Evolutionary conservation across 2,888 invertebrate genomes (phyloP), one percentile per base, ranked within the genome.

Genomic region (Galerucella calmariensis): DNA sequence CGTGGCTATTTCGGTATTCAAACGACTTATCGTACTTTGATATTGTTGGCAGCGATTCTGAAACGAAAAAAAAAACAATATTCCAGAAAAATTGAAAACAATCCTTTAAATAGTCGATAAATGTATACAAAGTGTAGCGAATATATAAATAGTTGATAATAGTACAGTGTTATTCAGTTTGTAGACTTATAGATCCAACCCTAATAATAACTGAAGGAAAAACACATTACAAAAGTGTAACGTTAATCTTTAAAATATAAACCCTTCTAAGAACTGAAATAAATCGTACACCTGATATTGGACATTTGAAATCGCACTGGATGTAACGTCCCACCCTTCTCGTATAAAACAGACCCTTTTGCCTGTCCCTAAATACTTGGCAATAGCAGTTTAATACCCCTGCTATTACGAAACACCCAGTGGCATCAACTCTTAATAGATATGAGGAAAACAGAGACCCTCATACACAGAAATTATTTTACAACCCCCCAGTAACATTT

Each of bases 1-100:
- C 69, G 92, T 89, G 82, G 92, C 91, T 88, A 93, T 92, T 87
- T 94, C 94, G 75, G 91, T 88, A 80, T 91, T 91, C 83, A 94
- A 88, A 77, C 92, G 90, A 71, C 91, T 88, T 81, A 94, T 89
- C 79, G 93, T 92, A 80, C 89, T 89, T 85, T 93, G 93, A 87
- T 93, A 93, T 86, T 94, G 93, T 77, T 92, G 91, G 80, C 93
- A 91, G 77, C 93, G 93, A 74, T 92, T 91, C 94, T 93, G 90
- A 24, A 85, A 85, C 56, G 20, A 74, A 4, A 79, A 41, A 16
- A 65, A 65, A 65, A 20, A 44, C 20, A 65, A 56, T 56, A 56
- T 56, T 56, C 5, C 2, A n/a, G n/a, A 56, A 56, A 56, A 56
- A 16, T 20, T 48, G 14, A 11, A 14, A 48, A 5, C 14, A 14